phyloP scores from a whole-genome alignment of 2,797 vertebrate species.

The Acomys russatus region DNA sequence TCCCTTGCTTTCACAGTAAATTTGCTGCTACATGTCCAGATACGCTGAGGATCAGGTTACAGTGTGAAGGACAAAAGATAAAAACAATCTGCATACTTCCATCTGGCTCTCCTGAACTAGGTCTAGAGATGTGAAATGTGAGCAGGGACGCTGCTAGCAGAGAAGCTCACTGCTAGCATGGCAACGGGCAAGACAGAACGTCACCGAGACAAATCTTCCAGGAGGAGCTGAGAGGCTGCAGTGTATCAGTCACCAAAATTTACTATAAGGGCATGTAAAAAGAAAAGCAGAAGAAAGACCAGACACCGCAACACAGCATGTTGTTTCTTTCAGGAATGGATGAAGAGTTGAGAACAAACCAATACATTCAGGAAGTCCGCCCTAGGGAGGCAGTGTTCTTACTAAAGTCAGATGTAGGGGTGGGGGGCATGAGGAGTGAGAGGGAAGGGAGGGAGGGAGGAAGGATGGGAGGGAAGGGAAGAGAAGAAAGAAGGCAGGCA shows the following conservation, averaged over 20 bases:
- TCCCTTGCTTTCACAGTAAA: constrained; percentile 85
- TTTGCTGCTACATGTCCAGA: constrained; percentile 82
- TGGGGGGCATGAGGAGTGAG: background rate
- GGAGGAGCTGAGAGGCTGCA: constrained; percentile 73
- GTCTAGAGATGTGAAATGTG: constrained; percentile 79
- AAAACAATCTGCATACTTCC: constrained; percentile 80
- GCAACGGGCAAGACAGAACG: constrained; percentile 74
- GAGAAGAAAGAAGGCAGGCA: too few species aligned
- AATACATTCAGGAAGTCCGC: background rate
- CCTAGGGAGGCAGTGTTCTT: background rate
- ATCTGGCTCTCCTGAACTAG: constrained; percentile 84
- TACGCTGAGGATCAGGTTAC: constrained; percentile 85
- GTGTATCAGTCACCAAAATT: constrained; percentile 83
- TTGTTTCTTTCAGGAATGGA: background rate
- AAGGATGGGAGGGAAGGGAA: too few species aligned
- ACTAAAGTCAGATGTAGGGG: background rate
- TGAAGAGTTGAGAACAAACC: constrained; percentile 22
- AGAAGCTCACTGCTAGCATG: constrained; percentile 57
- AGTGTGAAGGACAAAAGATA: constrained; percentile 82
- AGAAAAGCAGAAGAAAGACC: background rate
- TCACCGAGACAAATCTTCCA: constrained; percentile 75
- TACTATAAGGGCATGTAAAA: constrained; percentile 78
- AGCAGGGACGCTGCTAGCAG: constrained; percentile 69
- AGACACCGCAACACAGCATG: constrained; percentile 72
- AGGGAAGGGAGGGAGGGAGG: background rate